Evolutionary conservation across 2,113 vertebrate genomes (phyloP), one percentile per base, ranked within the genome.

Genomic region (Oryzias javanicus): DNA sequence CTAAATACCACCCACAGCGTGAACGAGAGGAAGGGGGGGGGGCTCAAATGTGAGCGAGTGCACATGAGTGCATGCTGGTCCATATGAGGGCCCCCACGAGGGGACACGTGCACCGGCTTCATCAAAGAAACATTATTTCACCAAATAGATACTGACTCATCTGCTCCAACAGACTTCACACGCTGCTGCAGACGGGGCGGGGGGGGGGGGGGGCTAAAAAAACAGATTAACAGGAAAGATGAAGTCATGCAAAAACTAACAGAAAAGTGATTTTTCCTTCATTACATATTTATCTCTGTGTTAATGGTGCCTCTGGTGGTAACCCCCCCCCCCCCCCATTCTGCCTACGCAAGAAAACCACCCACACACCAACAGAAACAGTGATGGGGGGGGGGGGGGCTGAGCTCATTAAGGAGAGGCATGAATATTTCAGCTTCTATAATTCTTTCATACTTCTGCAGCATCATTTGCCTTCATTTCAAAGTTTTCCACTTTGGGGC

Each of bases 361-460:
- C 51, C 61, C 44, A 55, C 35, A 29, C 42, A 57, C 27, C 47
- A 10, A 47, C 25, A 53, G 49, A 27, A 47, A 44, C 54, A 20
- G 54, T 55, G 46, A 19, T 40, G 47, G 63, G 67, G 74, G 75
- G 81, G 69, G 44, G 70, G 85, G 86, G 74, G 83, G 73, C 73
- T 53, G 64, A 62, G 82, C 86, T 91, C 87, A 91, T 91, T 91
- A 91, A 89, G 82, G 82, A 78, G 72, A 79, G 70, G 65, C n/a
- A 82, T 90, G 57, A 89, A 89, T 90, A 76, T 89, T 92, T 89
- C 70, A 92, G 88, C 62, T 90, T 88, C 22, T 89, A 90, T 90
- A 89, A 91, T 90, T 91, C 81, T 90, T 90, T 91, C 78, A 90
- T 89, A 88, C 76, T 87, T 85, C 75, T 87, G 71, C 16, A 24